Evolutionary conservation across 2,113 vertebrate genomes (phyloP).

Genomic region (Platichthys stellatus): DNA sequence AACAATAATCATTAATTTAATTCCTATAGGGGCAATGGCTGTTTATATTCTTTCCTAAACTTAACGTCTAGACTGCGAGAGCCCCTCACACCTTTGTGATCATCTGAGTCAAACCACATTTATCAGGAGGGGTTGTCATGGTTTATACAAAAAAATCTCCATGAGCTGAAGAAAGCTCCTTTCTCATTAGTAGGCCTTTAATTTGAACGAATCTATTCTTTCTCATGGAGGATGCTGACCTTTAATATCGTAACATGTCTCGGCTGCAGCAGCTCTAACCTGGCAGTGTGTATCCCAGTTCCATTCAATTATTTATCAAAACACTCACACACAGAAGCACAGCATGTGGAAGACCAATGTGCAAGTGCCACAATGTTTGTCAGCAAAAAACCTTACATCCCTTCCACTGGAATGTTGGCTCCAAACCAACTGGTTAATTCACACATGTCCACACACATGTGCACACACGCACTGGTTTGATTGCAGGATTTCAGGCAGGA

Average conservation of each 20-base stretch:
- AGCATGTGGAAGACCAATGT: background rate
- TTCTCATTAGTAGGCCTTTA: conserved; percentile 17
- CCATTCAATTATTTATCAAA: conserved; percentile 50
- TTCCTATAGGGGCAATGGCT: no score
- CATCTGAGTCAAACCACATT: conserved; percentile 15
- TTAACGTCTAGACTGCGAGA: no score
- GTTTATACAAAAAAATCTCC: conserved; percentile 12
- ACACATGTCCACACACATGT: background rate
- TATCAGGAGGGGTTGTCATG: background rate
- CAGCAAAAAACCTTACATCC: background rate
- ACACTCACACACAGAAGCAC: conserved; percentile 8
- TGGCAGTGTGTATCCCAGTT: conserved; percentile 27
- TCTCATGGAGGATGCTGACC: conserved; percentile 23
- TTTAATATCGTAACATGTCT: conserved; percentile 49
- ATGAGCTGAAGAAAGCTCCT: conserved; percentile 9
- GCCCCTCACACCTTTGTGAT: conserved; percentile 9
- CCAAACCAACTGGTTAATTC: background rate
- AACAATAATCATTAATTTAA: no score
- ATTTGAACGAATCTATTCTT: conserved; percentile 31
- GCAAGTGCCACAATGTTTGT: background rate
- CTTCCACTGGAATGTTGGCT: background rate
- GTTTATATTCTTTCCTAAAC: no score
- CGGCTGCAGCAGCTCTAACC: conserved; percentile 19
- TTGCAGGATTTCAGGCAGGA: conserved; percentile 45
- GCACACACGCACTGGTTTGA: background rate